phyloP scores from a whole-genome alignment of 1,140 invertebrate genomes.

The Luehdorfia chinensis region DNA sequence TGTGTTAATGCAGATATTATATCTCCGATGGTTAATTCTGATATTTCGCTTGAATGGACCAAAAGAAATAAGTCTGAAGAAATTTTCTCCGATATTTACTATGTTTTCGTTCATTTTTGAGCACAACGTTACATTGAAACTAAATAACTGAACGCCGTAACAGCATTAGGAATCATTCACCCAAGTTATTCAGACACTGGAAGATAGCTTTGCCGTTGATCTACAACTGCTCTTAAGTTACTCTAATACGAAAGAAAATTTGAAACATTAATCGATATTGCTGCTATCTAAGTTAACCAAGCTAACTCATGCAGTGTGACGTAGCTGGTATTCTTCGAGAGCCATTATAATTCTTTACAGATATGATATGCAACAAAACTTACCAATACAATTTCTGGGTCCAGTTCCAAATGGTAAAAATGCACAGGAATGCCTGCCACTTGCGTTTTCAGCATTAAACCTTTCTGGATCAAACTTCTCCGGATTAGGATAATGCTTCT shows the following conservation, averaged over 20 bases:
- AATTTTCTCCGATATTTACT: too few species aligned
- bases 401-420: conserved; percentile 79
- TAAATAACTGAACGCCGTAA: not conserved
- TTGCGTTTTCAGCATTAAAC: conserved; percentile 62
- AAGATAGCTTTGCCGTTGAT: too few species aligned
- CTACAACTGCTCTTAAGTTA: too few species aligned
- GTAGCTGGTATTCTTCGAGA: not conserved
- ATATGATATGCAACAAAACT: conserved; percentile 23
- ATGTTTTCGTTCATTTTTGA: too few species aligned
- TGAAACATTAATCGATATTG: not conserved
- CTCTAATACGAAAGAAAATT: not conserved
- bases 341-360: too few species aligned
- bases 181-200: too few species aligned
- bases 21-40: too few species aligned
- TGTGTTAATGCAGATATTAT: too few species aligned
- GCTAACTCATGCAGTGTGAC: not conserved
- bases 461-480: conserved; percentile 21
- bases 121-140: not conserved
- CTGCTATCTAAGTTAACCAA: too few species aligned
- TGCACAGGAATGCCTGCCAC: conserved; percentile 55
- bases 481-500: conserved; percentile 52
- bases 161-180: too few species aligned
- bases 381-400: conserved; percentile 78
- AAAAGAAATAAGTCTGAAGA: too few species aligned
- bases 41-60: too few species aligned